Evolutionary conservation across 2,888 invertebrate genomes (phyloP).

Genomic region (Ophion obscuratus): DNA sequence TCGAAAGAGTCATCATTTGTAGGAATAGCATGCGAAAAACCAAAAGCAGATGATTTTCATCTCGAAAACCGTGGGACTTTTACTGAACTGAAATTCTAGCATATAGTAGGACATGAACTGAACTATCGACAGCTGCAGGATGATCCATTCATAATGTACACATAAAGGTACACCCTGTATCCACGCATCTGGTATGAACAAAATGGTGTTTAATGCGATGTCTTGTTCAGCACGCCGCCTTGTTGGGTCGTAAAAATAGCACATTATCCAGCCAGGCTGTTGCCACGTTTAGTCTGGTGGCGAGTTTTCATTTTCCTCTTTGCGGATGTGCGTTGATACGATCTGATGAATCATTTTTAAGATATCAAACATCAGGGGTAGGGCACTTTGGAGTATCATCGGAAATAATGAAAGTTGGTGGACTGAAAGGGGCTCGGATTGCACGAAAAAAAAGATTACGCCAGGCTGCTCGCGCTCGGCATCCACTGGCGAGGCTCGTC

Average conservation of each 20-base stretch:
- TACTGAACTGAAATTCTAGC: too few relatives aligned
- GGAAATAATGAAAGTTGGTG: too few relatives aligned
- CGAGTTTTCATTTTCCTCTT: background rate
- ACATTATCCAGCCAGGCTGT: background rate
- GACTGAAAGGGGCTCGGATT: too few relatives aligned
- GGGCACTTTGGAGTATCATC: background rate
- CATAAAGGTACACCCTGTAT: background rate
- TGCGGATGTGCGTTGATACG: background rate
- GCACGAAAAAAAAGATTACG: too few relatives aligned
- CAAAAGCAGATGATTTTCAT: too few relatives aligned
- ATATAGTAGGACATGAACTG: too few relatives aligned
- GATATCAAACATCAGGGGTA: background rate
- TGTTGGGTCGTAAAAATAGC: conserved; percentile 2
- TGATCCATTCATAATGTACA: background rate
- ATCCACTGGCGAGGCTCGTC: too few relatives aligned
- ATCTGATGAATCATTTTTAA: background rate
- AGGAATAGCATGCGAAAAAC: too few relatives aligned
- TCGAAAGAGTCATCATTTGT: too few relatives aligned
- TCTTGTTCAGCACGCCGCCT: background rate
- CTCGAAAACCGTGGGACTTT: too few relatives aligned
- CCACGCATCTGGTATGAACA: background rate
- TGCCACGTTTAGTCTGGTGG: background rate
- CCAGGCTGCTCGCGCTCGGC: too few relatives aligned
- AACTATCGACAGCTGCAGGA: too few relatives aligned
- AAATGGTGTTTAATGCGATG: background rate